Base-by-base conservation (phyloP, 2,113 vertebrate species). In the Onychostruthus taczanowskii region DNA sequence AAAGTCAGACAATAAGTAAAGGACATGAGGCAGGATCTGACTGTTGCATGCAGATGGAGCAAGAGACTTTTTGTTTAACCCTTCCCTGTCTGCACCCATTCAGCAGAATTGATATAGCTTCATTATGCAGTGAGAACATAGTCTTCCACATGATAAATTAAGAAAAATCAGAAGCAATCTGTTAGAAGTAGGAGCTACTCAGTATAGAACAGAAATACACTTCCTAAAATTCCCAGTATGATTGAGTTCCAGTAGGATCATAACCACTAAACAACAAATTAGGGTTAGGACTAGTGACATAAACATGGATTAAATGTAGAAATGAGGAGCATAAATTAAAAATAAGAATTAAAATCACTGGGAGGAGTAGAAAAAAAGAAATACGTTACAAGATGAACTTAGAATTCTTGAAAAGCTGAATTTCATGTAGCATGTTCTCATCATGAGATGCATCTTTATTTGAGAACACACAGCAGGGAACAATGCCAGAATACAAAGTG, bases 251-350 rank as follows among this genome's bases (percentile, higher is more conserved):
- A 33, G 47, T 68, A 37, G 52, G 16, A 37, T 58, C 28, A 18
- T 53, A 30, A 21, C 23, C 18, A 58, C 6, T 50, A 44, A 86
- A 53, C 11, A 79, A 70, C 66, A 59, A 67, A 72, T 33, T 37
- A n/a, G 19, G 7, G 5, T 47, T 86, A 72, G 47, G n/a, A 44
- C 47, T 53, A 18, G 3, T 83, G 39, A 72, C 0, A 0, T 31
- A 78, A 64, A 7, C 26, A 56, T 47, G 37, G 24, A 56, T 78
- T 82, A 43, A 82, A 81, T 66, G 43, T 26, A 79, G 9, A 43
- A 66, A 75, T 37, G 7, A 63, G 24, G 22, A 93, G 33, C 18
- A 53, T 22, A 63, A 93, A 70, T 80, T 39, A 7, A 77, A 90
- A 87, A 72, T 64, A 44, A 59, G 53, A 44, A 35, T 8, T 10